These are phyloP conservation scores for Equus przewalskii DNA, from an alignment of 2,113 vertebrate genomes.

Conservation along the genomic window DNA sequence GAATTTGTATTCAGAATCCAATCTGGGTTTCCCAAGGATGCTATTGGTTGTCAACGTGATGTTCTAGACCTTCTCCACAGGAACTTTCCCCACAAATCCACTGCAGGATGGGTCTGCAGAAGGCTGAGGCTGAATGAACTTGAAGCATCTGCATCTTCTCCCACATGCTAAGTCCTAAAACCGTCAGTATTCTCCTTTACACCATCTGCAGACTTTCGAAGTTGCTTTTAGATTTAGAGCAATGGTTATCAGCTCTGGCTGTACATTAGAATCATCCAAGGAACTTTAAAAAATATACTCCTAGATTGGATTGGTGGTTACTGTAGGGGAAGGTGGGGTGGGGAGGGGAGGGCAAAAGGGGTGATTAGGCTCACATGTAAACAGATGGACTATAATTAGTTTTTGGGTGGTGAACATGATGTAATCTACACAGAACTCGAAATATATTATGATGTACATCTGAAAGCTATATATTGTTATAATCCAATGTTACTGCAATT, in stretches of 20 bases:
- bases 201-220: not conserved
- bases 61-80: not conserved
- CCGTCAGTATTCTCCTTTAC: not conserved
- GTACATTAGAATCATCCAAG: not conserved
- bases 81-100: not conserved
- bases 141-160: not conserved
- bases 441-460: no score
- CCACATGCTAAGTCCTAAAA: not conserved
- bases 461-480: no score
- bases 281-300: not conserved
- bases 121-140: not conserved
- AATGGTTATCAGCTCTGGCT: not conserved
- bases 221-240: not conserved
- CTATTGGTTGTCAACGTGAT: not conserved
- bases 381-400: no score
- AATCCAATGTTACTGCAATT: no score
- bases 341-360: no score
- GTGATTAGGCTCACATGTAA: no score
- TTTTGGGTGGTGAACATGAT: no score
- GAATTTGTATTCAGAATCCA: constrained; percentile 17
- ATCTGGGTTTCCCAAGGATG: not conserved
- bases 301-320: no score
- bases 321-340: no score
- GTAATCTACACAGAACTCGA: no score
- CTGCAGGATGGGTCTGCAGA: not conserved